These are phyloP conservation scores for Serrognathus titanus DNA, from an alignment of 2,888 invertebrate species.

Conservation along the genomic window DNA sequence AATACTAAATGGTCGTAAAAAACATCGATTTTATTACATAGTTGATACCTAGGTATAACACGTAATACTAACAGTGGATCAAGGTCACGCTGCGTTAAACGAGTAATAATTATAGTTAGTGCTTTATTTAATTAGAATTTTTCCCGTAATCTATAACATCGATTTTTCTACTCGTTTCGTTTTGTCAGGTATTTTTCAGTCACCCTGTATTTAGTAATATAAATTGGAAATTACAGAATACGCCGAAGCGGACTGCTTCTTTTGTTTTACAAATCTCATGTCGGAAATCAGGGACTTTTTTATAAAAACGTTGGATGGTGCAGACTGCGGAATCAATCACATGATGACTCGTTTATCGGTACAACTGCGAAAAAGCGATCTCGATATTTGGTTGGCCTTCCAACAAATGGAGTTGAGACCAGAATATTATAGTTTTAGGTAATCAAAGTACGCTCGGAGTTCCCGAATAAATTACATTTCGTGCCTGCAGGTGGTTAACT, in stretches of 20 bases:
- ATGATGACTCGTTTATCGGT: conserved; percentile 83
- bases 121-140: no score
- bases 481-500: conserved; percentile 82
- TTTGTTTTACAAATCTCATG: conserved; percentile 98
- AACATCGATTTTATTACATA: no score
- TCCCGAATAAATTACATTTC: neutral
- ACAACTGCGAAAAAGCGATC: conserved; percentile 74
- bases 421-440: conserved; percentile 95
- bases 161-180: neutral
- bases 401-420: conserved; percentile 85
- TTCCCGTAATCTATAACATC: no score
- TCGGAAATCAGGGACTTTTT: conserved; percentile 95
- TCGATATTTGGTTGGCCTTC: conserved; percentile 71
- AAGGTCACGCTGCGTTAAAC: no score
- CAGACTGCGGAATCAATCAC: conserved; percentile 84
- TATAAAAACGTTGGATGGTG: conserved; percentile 92
- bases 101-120: no score
- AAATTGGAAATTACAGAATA: conserved; percentile 56
- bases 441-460: conserved; percentile 14
- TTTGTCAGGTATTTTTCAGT: neutral
- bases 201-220: neutral
- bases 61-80: no score
- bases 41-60: no score
- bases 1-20: no score
- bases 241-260: conserved; percentile 97